Evolutionary conservation across 2,797 vertebrate genomes (phyloP).

Genomic region (Lycodopsis pacificus): DNA sequence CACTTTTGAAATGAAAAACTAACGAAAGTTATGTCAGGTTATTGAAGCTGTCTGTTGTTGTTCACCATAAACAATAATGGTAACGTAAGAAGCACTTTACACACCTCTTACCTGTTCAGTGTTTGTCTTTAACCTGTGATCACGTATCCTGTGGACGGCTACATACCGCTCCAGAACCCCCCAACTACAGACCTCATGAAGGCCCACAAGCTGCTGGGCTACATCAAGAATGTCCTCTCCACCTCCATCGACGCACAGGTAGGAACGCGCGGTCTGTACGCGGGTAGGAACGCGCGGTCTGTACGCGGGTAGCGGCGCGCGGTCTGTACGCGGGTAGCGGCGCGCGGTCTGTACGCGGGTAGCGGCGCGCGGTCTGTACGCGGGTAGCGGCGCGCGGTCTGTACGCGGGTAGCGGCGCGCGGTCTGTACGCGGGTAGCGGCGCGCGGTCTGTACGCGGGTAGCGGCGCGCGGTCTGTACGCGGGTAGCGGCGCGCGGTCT

Average conservation of each 20-base stretch:
- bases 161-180: conserved; percentile 92
- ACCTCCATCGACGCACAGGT: conserved; percentile 89
- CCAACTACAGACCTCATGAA: conserved; percentile 88
- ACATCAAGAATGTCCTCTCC: conserved; percentile 89
- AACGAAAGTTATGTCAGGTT: background rate
- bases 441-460: too few relatives aligned
- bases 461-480: too few relatives aligned
- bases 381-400: too few relatives aligned
- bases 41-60: background rate
- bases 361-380: too few relatives aligned
- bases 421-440: too few relatives aligned
- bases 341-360: too few relatives aligned
- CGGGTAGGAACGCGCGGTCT: too few relatives aligned
- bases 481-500: too few relatives aligned
- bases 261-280: background rate
- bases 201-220: conserved; percentile 91
- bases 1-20: background rate
- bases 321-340: too few relatives aligned
- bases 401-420: too few relatives aligned
- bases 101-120: background rate
- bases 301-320: too few relatives aligned
- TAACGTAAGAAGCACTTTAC: background rate
- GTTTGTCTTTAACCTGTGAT: conserved; percentile 80
- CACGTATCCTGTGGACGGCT: conserved; percentile 94
- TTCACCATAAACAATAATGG: too few relatives aligned